Percentiles rank a stretch among this genome's conserved stretches.
Conservation (phyloP, 37 sponge, comb jelly and placozoan genomes). For the Ianthella basta region DNA sequence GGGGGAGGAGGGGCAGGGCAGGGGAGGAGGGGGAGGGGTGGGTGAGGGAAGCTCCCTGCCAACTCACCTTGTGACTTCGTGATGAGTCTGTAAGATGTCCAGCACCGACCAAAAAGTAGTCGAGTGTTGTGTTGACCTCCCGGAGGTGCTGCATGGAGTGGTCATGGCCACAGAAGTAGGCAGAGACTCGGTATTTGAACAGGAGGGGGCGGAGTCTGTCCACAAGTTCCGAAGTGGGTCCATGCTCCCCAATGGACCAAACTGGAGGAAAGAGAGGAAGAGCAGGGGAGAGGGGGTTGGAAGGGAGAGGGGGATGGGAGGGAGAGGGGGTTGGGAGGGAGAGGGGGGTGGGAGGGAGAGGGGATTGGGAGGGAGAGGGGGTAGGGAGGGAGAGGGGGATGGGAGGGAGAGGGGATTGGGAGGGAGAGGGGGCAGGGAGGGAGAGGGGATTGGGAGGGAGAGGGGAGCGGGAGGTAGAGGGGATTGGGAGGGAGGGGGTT, state of each 20-base stretch:
- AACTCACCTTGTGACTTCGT: constrained; percentile 54
- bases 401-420: background rate
- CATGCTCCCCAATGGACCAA: constrained; percentile 88
- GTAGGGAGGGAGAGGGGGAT: background rate
- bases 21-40: background rate
- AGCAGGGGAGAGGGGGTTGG: background rate
- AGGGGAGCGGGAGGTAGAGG: no score
- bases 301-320: no score
- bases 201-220: constrained; percentile 63
- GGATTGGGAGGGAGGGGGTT: no score
- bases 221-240: constrained; percentile 73
- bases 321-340: no score
- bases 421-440: background rate
- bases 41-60: no score
- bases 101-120: constrained; percentile 87
- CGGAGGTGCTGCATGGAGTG: constrained; percentile 85
- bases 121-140: constrained; percentile 48
- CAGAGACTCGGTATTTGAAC: constrained; percentile 64
- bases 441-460: no score
- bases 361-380: no score
- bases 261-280: constrained; percentile 40
- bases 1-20: background rate
- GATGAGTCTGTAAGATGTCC: constrained; percentile 79
- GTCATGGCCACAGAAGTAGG: constrained; percentile 90
- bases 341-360: background rate